Evolutionary conservation across 1,140 invertebrate genomes (phyloP).

Genomic region (Glomeris maerens): DNA sequence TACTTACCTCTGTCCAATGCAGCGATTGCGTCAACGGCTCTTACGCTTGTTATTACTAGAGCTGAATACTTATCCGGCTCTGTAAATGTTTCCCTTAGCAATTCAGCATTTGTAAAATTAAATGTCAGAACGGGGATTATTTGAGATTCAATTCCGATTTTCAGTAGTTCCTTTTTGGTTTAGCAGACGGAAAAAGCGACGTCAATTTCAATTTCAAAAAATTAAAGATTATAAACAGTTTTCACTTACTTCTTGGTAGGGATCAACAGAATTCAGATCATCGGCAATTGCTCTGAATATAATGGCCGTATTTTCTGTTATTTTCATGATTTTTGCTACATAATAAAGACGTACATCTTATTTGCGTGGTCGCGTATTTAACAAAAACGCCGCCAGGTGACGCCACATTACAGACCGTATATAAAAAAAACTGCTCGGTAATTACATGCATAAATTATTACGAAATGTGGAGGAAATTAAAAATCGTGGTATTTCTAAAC

Average conservation of each 20-base stretch:
- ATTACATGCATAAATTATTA: too few relatives aligned
- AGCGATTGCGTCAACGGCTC: slow-evolving; percentile 29
- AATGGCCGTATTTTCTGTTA: not conserved
- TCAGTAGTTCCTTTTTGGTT: not conserved
- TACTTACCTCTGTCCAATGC: too few relatives aligned
- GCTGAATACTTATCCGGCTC: slow-evolving; percentile 24
- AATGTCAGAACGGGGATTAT: slow-evolving; percentile 19
- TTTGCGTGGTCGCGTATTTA: too few relatives aligned
- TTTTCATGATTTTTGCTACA: not conserved
- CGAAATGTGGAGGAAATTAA: too few relatives aligned
- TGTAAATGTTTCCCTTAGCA: slow-evolving; percentile 25
- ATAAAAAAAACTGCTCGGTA: too few relatives aligned
- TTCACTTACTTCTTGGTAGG: not conserved
- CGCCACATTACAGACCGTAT: too few relatives aligned
- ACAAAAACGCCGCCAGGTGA: too few relatives aligned
- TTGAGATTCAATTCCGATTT: not conserved
- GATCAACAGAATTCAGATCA: not conserved
- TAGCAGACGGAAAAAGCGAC: not conserved
- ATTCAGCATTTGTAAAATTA: slow-evolving; percentile 28
- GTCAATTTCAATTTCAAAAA: not conserved
- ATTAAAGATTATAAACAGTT: not conserved
- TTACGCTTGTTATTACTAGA: slow-evolving; percentile 33
- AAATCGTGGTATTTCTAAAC: too few relatives aligned
- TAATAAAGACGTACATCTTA: too few relatives aligned
- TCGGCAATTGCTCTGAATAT: not conserved